Evolutionary conservation across 2,888 invertebrate genomes (phyloP).

Genomic region (Zygogramma bicolorata): DNA sequence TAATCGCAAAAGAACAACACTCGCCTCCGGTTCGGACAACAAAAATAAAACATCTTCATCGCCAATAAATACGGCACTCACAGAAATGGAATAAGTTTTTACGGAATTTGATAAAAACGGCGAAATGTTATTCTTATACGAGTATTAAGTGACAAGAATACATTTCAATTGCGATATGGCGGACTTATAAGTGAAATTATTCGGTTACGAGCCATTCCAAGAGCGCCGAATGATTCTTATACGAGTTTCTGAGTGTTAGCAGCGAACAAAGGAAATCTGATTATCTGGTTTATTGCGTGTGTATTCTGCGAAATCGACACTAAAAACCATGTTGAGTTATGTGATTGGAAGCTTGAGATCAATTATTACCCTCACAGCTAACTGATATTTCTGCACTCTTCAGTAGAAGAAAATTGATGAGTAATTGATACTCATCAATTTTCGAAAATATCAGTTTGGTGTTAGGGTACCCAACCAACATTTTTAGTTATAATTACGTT

Average conservation of each 20-base stretch:
- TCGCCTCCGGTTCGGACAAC: slow-evolving; percentile 7
- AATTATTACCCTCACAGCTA: too few species aligned
- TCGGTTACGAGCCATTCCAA: slow-evolving; percentile 18
- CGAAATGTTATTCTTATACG: slow-evolving; percentile 43
- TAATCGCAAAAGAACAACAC: not conserved
- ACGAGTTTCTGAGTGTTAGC: slow-evolving; percentile 14
- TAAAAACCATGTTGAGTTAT: not conserved
- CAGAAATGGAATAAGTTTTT: slow-evolving; percentile 39
- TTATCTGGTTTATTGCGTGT: slow-evolving; percentile 39
- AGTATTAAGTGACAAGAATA: slow-evolving; percentile 26
- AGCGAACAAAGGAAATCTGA: slow-evolving; percentile 38
- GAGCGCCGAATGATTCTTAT: slow-evolving; percentile 6
- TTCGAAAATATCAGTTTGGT: too few species aligned
- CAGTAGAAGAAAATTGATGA: too few species aligned
- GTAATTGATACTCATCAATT: too few species aligned
- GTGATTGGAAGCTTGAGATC: not conserved
- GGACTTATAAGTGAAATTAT: slow-evolving; percentile 24
- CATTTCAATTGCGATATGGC: slow-evolving; percentile 19
- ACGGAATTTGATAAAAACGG: slow-evolving; percentile 44
- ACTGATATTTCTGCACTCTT: too few species aligned
- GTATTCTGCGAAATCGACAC: slow-evolving; percentile 18
- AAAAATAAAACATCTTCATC: slow-evolving; percentile 29
- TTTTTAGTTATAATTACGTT: too few species aligned
- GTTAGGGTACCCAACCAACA: too few species aligned
- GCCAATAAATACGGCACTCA: slow-evolving; percentile 39